These are phyloP conservation scores for Melangyna quadrimaculata DNA, from an alignment of 2,888 invertebrate species.

Conservation along the genomic window DNA sequence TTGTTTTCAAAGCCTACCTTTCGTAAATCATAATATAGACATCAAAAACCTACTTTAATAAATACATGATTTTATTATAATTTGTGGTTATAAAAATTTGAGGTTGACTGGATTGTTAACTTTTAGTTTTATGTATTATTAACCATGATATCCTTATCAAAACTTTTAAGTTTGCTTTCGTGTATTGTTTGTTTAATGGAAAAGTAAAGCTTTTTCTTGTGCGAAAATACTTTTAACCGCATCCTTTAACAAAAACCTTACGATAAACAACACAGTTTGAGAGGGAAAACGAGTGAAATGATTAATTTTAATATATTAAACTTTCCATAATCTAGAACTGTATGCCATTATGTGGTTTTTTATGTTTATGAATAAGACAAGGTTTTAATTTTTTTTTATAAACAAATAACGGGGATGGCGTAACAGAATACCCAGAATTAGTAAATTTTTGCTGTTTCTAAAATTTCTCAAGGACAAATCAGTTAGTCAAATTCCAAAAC, in stretches of 20 bases:
- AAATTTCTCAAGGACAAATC: too few species aligned
- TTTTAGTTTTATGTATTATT: neutral
- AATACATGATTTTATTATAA: too few species aligned
- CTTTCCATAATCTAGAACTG: neutral
- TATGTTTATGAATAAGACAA: neutral
- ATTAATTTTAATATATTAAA: neutral
- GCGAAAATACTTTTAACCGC: neutral
- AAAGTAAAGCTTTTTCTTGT: neutral
- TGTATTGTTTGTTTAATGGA: too few species aligned
- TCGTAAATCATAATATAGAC: too few species aligned
- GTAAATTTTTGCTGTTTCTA: too few species aligned
- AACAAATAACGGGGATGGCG: too few species aligned
- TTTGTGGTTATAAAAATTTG: neutral
- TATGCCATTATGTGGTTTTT: neutral
- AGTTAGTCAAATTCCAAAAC: too few species aligned
- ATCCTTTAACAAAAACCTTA: neutral
- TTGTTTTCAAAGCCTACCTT: too few species aligned
- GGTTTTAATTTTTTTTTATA: neutral
- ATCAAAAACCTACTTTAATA: neutral
- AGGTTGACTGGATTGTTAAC: neutral
- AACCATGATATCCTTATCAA: neutral
- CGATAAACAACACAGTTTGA: neutral
- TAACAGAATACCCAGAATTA: too few species aligned
- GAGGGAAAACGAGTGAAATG: neutral
- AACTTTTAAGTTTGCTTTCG: neutral